Evolutionary conservation across 2,888 invertebrate species (phyloP).

Genomic region (Standfussiana lucernea): DNA sequence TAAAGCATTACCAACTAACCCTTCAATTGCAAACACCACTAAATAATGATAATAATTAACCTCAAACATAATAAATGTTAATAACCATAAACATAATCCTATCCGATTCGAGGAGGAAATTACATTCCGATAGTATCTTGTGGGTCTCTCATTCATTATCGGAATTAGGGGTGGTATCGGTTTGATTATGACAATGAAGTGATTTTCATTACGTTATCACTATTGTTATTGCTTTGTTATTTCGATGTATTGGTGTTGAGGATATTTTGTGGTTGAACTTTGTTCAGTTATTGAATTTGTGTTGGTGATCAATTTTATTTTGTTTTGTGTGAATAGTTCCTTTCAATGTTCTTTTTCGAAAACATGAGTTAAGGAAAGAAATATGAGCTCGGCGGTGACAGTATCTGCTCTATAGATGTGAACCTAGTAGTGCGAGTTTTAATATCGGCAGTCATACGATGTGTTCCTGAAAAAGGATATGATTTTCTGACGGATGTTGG

Average conservation of each 20-base stretch:
- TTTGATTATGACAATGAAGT: conserved; percentile 72
- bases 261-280: neutral
- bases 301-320: neutral
- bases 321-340: no score
- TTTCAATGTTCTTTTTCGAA: neutral
- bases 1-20: conserved; percentile 31
- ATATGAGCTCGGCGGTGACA: neutral
- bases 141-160: conserved; percentile 79
- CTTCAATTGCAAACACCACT: conserved; percentile 27
- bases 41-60: conserved; percentile 56
- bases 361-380: neutral
- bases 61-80: conserved; percentile 62
- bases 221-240: conserved; percentile 50
- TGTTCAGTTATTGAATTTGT: neutral
- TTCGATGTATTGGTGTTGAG: conserved; percentile 34
- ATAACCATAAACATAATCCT: conserved; percentile 55
- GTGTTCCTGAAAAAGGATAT: neutral
- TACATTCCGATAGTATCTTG: conserved; percentile 77
- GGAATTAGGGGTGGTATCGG: conserved; percentile 75
- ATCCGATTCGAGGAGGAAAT: conserved; percentile 73
- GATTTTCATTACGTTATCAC: conserved; percentile 71
- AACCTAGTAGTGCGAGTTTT: neutral
- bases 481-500: neutral
- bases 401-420: neutral
- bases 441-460: neutral